These are phyloP conservation scores for Nanorana parkeri DNA, from an alignment of 2,113 vertebrate species.

Conservation along the genomic window DNA sequence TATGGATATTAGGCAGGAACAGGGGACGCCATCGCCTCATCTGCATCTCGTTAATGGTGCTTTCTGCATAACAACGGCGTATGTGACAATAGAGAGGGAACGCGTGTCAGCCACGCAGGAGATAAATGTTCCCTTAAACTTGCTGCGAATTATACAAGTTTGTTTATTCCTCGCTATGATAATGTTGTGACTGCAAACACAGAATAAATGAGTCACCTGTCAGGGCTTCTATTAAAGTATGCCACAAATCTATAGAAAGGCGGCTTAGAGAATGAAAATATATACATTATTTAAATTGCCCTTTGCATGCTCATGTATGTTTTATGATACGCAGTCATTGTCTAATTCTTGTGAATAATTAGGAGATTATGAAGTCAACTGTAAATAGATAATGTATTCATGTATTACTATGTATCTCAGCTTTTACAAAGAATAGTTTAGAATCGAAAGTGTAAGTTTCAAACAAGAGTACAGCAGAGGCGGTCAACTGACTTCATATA, in stretches of 20 bases:
- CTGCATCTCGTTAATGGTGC: neutral
- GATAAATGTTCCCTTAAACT: neutral
- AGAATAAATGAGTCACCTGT: constrained; percentile 16
- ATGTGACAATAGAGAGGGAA: neutral
- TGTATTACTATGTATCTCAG: neutral
- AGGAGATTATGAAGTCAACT: neutral
- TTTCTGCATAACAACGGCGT: neutral
- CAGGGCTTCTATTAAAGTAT: neutral
- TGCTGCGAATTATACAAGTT: constrained; percentile 8
- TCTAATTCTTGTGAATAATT: neutral
- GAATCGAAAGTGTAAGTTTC: no score
- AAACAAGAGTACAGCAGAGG: no score
- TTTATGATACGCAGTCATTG: constrained; percentile 23
- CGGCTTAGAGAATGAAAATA: neutral
- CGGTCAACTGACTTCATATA: no score
- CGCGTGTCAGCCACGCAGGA: neutral
- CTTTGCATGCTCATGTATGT: constrained; percentile 13
- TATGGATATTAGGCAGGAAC: neutral
- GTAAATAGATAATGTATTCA: neutral
- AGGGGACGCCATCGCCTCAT: neutral
- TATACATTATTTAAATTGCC: constrained; percentile 8
- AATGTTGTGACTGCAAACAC: constrained; percentile 10
- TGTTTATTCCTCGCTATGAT: neutral
- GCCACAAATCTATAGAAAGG: neutral
- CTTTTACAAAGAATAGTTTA: neutral